Evolutionary conservation across 2,888 invertebrate genomes (phyloP).

Genomic region (Andrena hattorfiana): DNA sequence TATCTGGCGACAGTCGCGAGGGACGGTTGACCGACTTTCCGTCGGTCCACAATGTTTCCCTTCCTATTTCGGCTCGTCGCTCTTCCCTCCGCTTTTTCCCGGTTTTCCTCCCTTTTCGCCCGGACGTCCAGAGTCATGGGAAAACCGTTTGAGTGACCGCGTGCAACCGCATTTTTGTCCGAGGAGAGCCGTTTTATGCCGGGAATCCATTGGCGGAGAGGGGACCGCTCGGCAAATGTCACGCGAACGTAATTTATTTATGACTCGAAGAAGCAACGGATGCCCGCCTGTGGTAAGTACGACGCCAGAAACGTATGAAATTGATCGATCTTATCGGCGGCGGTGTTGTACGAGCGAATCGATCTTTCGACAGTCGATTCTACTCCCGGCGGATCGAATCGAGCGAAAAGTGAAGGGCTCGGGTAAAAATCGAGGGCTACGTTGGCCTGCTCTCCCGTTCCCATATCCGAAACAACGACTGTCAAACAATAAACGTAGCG

Average conservation of each 20-base stretch:
- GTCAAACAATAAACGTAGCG: slow-evolving; percentile 53
- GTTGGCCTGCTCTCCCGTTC: not conserved
- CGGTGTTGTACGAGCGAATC: not conserved
- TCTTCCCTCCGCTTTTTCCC: slow-evolving; percentile 2
- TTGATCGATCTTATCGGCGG: slow-evolving; percentile 51
- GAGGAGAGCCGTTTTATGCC: slow-evolving; percentile 30
- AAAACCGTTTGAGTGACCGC: slow-evolving; percentile 64
- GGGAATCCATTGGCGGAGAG: slow-evolving; percentile 31
- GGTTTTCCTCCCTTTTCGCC: not conserved
- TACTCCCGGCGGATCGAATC: not conserved
- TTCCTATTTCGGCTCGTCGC: not conserved
- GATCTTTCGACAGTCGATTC: not conserved
- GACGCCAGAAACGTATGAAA: slow-evolving; percentile 37
- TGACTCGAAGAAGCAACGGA: slow-evolving; percentile 51
- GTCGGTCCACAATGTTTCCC: not conserved
- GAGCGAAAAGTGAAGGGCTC: not conserved
- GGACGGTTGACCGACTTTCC: slow-evolving; percentile 37
- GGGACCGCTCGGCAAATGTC: slow-evolving; percentile 67
- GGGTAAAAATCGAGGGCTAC: not conserved
- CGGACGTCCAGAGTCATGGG: slow-evolving; percentile 29
- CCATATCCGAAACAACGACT: not conserved
- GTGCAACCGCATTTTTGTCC: slow-evolving; percentile 42
- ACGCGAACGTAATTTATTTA: slow-evolving; percentile 76
- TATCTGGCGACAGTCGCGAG: slow-evolving; percentile 28
- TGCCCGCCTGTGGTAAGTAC: slow-evolving; percentile 19